Percentiles rank a stretch among this genome's conserved stretches.
Evolutionary conservation across 2,797 vertebrate genomes (phyloP).

Genomic region (Anguilla pacifica): DNA sequence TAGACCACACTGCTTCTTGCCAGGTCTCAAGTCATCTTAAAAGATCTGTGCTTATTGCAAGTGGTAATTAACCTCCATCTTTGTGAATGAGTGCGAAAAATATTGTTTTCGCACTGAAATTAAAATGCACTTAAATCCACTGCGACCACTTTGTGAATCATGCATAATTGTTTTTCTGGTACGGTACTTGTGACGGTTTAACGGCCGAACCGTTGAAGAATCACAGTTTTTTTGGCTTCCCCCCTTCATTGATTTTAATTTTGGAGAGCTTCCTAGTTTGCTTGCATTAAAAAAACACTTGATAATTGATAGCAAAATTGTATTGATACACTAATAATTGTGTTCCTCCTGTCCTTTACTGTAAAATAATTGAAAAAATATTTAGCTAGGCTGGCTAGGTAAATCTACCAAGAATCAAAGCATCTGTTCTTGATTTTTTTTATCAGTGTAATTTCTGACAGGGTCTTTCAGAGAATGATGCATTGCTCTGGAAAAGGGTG

Average conservation of each 20-base stretch:
- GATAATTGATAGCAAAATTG: neutral
- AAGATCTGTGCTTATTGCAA: neutral
- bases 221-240: neutral
- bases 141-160: neutral
- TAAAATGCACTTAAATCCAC: neutral
- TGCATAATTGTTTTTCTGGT: neutral
- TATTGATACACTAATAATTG: neutral
- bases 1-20: neutral
- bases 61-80: neutral
- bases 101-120: neutral
- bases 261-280: neutral
- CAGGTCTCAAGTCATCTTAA: neutral
- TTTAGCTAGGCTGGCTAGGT: neutral
- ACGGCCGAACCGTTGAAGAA: neutral
- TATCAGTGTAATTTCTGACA: neutral
- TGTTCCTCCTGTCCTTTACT: neutral
- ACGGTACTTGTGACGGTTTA: neutral
- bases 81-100: neutral
- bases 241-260: neutral
- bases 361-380: neutral
- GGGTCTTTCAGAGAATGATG: constrained; percentile 26
- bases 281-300: neutral
- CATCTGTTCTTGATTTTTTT: neutral
- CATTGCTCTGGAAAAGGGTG: constrained; percentile 48
- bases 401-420: neutral